A percentile compares a stretch with the other conserved stretches of the same genome.
Evolutionary conservation across 2,113 vertebrate species (phyloP).

Genomic region (Clarias macrocephalus): DNA sequence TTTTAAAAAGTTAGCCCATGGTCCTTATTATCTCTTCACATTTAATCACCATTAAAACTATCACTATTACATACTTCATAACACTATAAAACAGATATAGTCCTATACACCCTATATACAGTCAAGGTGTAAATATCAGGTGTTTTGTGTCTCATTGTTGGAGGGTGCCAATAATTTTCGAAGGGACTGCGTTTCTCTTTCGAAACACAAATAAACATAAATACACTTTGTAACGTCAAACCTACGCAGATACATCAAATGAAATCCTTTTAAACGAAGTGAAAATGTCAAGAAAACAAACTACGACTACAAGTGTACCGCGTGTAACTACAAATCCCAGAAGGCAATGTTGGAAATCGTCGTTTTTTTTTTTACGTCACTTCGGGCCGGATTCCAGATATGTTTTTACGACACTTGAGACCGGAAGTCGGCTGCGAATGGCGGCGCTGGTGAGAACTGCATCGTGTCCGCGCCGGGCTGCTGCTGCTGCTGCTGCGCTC

Average conservation of each 20-base stretch:
- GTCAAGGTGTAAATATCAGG: neutral
- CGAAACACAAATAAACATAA: neutral
- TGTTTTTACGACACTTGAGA: conserved; percentile 62
- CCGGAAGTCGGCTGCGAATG: conserved; percentile 54
- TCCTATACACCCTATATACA: neutral
- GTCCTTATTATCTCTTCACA: too few species aligned
- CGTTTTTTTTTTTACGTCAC: accelerated
- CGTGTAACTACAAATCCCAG: neutral
- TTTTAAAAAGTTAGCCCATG: too few species aligned
- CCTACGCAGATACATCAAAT: neutral
- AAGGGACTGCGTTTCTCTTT: neutral
- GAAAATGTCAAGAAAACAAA: neutral
- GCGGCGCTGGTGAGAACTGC: conserved; percentile 30
- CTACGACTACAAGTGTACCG: neutral
- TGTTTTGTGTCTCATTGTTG: neutral
- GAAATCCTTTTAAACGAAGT: neutral
- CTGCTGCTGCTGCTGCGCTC: too few species aligned
- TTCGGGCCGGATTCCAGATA: too few species aligned
- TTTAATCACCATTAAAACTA: neutral
- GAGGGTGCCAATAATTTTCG: neutral
- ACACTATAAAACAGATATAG: neutral
- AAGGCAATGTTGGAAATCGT: neutral
- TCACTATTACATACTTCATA: neutral
- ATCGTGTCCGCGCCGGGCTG: neutral
- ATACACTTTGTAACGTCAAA: neutral